Evolutionary conservation across 2,113 vertebrate genomes (phyloP).

Genomic region (Capreolus pygargus): DNA sequence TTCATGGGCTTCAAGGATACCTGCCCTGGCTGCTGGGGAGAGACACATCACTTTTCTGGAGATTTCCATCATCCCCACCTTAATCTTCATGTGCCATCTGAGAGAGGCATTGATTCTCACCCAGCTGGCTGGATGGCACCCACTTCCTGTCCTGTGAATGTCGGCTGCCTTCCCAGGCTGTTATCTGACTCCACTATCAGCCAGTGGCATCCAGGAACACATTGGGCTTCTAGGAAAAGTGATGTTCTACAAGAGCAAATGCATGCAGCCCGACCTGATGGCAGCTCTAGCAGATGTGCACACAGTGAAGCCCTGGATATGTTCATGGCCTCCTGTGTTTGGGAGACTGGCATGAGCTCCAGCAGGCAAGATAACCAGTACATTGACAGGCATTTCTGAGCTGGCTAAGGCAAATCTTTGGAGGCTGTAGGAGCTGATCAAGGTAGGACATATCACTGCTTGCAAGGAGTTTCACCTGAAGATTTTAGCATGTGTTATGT

Average conservation of each 20-base stretch:
- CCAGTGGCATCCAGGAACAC: conserved; percentile 24
- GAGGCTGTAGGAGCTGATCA: not conserved
- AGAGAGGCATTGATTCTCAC: not conserved
- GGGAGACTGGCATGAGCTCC: not conserved
- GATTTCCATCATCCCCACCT: not conserved
- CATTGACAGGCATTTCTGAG: not conserved
- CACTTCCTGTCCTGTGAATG: conserved; percentile 50
- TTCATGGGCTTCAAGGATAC: not conserved
- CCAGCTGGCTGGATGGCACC: conserved; percentile 25
- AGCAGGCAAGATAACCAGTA: not conserved
- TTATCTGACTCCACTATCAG: conserved; percentile 69
- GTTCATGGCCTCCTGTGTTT: not conserved
- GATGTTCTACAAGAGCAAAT: conserved; percentile 28
- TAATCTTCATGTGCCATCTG: not conserved
- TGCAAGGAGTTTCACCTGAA: not conserved
- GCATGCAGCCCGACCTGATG: not conserved
- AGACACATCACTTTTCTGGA: not conserved
- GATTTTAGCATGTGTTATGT: not conserved
- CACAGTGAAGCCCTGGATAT: not conserved
- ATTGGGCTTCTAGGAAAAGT: conserved; percentile 51
- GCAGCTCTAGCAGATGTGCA: conserved; percentile 8
- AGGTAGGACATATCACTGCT: not conserved
- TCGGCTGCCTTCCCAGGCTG: conserved; percentile 41
- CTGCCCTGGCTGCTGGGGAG: not conserved
- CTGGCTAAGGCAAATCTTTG: not conserved